phyloP scores from a whole-genome alignment of 2,113 vertebrate species.

The Labeo catla region DNA sequence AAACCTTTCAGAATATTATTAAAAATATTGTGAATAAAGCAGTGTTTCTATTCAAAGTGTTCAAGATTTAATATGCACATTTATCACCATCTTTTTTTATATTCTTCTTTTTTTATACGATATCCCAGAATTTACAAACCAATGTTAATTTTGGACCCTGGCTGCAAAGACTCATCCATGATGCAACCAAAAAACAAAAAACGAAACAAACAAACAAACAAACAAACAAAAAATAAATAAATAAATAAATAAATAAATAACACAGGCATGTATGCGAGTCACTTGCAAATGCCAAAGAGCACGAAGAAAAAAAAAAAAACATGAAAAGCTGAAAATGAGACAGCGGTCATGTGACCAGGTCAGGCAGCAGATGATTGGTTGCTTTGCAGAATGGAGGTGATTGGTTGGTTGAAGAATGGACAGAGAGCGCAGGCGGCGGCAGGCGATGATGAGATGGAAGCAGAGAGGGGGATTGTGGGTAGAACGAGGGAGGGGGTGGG shows the following conservation, averaged over 20 bases:
- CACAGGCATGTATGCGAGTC: conserved; percentile 14
- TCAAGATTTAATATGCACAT: background rate
- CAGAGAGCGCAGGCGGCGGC: conserved; percentile 47
- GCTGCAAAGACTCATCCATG: background rate
- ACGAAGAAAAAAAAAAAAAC: conserved; percentile 1
- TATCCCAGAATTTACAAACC: background rate
- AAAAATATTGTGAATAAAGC: background rate
- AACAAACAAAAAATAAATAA: too few relatives aligned
- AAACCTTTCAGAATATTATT: background rate
- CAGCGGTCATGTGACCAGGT: conserved; percentile 31
- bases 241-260: too few relatives aligned
- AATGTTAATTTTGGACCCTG: conserved; percentile 4
- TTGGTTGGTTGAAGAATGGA: conserved; percentile 34
- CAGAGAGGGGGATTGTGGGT: conserved; percentile 54
- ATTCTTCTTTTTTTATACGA: too few relatives aligned
- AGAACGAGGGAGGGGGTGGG: conserved; percentile 53
- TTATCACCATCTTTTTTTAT: background rate
- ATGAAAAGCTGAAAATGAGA: conserved; percentile 9
- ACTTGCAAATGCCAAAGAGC: conserved; percentile 12
- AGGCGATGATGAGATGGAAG: conserved; percentile 39
- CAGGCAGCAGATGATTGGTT: conserved; percentile 39
- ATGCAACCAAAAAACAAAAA: conserved; percentile 11
- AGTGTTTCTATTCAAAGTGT: background rate
- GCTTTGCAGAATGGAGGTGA: conserved; percentile 36
- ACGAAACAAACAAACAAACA: background rate